Percentiles rank a stretch among this genome's conserved stretches.
These are phyloP conservation scores for Heliconius sara DNA, from an alignment of 2,888 invertebrate species.

Conservation along the genomic window DNA sequence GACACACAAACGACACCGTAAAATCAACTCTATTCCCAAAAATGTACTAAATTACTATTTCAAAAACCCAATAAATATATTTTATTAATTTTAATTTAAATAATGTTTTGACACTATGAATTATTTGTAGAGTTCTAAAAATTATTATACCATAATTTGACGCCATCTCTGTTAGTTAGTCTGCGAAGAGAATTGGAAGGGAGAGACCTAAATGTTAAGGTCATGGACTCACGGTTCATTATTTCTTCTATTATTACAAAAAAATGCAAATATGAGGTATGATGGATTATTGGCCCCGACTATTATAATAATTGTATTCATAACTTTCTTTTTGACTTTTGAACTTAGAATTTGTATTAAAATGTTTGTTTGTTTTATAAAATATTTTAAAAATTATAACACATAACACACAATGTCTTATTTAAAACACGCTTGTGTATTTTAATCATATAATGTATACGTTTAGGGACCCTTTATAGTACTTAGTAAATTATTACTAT, in stretches of 20 bases:
- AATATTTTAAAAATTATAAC: background rate
- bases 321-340: background rate
- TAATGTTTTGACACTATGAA: background rate
- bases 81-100: background rate
- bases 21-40: background rate
- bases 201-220: background rate
- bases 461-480: slow-evolving; percentile 51
- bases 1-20: background rate
- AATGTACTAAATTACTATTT: too few species aligned
- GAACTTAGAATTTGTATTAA: background rate
- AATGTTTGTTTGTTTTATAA: background rate
- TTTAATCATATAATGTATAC: slow-evolving; percentile 41
- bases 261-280: background rate
- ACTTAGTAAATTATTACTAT: slow-evolving; percentile 34
- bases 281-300: background rate
- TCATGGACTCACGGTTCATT: background rate
- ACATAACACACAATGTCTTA: background rate
- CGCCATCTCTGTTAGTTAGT: background rate
- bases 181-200: background rate
- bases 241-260: slow-evolving; percentile 10
- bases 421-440: slow-evolving; percentile 22
- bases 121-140: background rate
- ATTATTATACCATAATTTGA: background rate
- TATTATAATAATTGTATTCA: background rate
- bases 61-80: background rate